Conservation (phyloP, 2,797 vertebrate genomes). For the Artibeus jamaicensis region DNA sequence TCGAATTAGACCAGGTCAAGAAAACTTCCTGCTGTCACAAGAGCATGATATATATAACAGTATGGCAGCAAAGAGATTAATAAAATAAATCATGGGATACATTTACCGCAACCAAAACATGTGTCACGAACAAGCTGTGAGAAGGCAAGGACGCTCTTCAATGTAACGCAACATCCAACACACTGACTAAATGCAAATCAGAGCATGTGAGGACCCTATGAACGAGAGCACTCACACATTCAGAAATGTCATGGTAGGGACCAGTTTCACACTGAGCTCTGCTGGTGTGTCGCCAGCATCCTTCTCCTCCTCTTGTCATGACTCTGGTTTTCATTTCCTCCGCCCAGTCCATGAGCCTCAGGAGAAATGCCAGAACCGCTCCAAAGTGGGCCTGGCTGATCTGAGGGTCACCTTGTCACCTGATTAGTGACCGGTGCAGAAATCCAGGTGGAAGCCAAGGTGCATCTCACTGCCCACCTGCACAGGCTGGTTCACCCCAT, state of each 20-base stretch:
- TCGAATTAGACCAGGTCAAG: slow-evolving; percentile 41
- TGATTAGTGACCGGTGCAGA: neutral
- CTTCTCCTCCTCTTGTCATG: neutral
- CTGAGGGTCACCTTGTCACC: neutral
- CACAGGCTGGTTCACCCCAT: neutral
- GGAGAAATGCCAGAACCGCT: neutral
- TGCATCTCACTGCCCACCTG: neutral
- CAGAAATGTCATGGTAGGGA: neutral
- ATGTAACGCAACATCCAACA: neutral
- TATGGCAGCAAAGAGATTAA: neutral
- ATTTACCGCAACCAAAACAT: slow-evolving; percentile 25
- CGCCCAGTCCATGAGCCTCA: neutral
- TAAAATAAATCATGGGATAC: slow-evolving; percentile 13
- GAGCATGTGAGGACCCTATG: neutral
- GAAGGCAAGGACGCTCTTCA: neutral
- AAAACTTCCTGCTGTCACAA: slow-evolving; percentile 29
- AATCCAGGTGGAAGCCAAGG: neutral
- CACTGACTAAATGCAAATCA: neutral
- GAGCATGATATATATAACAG: neutral
- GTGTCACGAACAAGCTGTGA: neutral
- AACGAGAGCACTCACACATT: neutral
- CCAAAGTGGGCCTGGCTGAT: neutral
- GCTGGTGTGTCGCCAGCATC: neutral
- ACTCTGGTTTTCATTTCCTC: neutral
- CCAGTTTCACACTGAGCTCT: neutral